Evolutionary conservation across 2,797 vertebrate genomes (phyloP), one percentile per base, ranked within the genome.

Genomic region (Chelon labrosus): DNA sequence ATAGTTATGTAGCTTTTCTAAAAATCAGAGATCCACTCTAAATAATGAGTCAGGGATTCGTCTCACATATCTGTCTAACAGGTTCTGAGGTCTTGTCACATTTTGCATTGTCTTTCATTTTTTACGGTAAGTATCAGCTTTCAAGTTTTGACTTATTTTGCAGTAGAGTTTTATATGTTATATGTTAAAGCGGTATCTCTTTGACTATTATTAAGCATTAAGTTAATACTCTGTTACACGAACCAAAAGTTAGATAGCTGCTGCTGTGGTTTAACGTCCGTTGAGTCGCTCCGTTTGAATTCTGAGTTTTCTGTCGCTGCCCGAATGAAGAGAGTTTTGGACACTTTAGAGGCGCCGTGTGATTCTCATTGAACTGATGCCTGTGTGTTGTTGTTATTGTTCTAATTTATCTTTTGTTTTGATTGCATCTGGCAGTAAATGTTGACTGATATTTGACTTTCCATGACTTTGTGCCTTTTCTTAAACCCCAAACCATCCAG

Each of bases 391-490:
- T 59, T 65, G 25, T 47, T 60, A 38, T 71, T 20, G 60, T 67
- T 78, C 41, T 84, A 77, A 80, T 64, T 66, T 74, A 72, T 78
- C 16, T n/a, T 77, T 84, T 73, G 60, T 67, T 84, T 68, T 49
- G 51, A 41, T 53, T 67, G 55, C n/a, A 2, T 75, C 83, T 74
- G 51, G 11, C 73, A 86, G 49, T 92, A 89, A 90, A 91, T 49
- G 20, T 71, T 71, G 44, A 62, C 39, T 54, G 49, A 80, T 39
- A 31, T 77, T 86, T 80, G 54, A 69, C 37, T 73, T 27, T 35
- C 3, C 9, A 10, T 62, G 58, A 47, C 13, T 72, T 50, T 51
- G n/a, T 49, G 0, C 31, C 0, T 58, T n/a, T 42, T 35, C 31
- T 35, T 35, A 35, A 35, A 35, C 5, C 5, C 7, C 7, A 35